Evolutionary conservation across 2,888 invertebrate genomes (phyloP).

Genomic region (Lasioglossum leucozonium): DNA sequence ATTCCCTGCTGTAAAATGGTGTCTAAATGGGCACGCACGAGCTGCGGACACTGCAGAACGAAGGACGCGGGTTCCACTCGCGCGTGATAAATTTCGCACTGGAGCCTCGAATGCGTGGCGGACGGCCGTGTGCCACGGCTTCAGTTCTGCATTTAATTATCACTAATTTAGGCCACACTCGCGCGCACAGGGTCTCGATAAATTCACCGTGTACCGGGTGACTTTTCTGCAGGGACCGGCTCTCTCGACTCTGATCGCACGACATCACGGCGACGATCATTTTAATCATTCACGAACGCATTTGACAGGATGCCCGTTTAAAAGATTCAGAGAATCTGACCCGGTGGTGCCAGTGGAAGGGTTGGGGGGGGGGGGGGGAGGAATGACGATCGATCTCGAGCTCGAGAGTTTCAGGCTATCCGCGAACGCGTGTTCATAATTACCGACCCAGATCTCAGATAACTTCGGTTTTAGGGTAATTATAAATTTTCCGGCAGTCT

Average conservation of each 20-base stretch:
- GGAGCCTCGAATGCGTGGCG: slow-evolving; percentile 10
- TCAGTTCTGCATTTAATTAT: slow-evolving; percentile 46
- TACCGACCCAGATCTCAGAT: slow-evolving; percentile 60
- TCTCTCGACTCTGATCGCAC: neutral
- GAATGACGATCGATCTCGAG: slow-evolving; percentile 36
- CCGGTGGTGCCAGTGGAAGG: no score
- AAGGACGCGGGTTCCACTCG: neutral
- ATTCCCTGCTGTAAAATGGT: neutral
- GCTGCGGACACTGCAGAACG: neutral
- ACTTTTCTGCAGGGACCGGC: neutral
- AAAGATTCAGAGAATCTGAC: slow-evolving; percentile 36
- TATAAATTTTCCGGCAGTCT: slow-evolving; percentile 49
- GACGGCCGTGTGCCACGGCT: slow-evolving; percentile 9
- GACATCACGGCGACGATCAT: slow-evolving; percentile 9
- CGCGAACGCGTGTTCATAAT: slow-evolving; percentile 59
- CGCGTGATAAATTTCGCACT: slow-evolving; percentile 29
- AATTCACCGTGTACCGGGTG: slow-evolving; percentile 4
- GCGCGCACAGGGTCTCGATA: slow-evolving; percentile 1
- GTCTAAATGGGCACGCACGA: neutral
- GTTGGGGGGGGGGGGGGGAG: neutral
- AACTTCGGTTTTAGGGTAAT: slow-evolving; percentile 53
- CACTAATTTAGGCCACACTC: slow-evolving; percentile 21
- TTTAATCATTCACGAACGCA: slow-evolving; percentile 40
- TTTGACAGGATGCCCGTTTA: neutral
- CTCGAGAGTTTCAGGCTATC: slow-evolving; percentile 41